phyloP scores from a whole-genome alignment of 2,113 vertebrate genomes.

The Zosterops hypoxanthus region DNA sequence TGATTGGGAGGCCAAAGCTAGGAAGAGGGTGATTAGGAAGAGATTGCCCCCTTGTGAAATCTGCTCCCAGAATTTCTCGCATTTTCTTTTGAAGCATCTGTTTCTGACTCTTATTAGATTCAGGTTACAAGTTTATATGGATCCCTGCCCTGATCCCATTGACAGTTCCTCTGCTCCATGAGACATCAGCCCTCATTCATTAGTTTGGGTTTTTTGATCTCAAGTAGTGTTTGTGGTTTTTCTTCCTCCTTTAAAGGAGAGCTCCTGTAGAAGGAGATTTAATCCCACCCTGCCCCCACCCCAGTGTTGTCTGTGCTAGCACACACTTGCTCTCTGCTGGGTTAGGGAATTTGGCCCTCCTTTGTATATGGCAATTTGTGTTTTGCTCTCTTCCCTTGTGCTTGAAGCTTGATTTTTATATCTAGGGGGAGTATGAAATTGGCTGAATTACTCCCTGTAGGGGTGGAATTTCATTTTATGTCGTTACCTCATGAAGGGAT shows the following conservation, averaged over 20 bases:
- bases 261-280: background rate
- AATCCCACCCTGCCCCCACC: background rate
- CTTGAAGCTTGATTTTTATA: slow-evolving; percentile 46
- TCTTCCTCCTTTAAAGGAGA: background rate
- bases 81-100: background rate
- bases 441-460: slow-evolving; percentile 44
- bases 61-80: background rate
- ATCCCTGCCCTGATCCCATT: background rate
- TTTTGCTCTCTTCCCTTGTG: background rate
- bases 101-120: background rate
- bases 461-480: slow-evolving; percentile 59
- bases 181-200: background rate
- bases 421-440: slow-evolving; percentile 54
- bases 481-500: slow-evolving; percentile 11
- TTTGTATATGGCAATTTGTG: slow-evolving; percentile 6
- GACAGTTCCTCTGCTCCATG: background rate
- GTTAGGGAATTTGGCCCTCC: slow-evolving; percentile 14
- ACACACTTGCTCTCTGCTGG: background rate
- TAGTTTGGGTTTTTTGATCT: background rate
- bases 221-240: background rate
- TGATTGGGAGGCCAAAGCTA: background rate
- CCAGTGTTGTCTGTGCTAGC: background rate
- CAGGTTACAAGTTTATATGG: background rate
- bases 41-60: background rate
- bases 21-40: background rate